Base-by-base conservation (phyloP, 2,113 vertebrate species). In the Hippocampus zosterae region DNA sequence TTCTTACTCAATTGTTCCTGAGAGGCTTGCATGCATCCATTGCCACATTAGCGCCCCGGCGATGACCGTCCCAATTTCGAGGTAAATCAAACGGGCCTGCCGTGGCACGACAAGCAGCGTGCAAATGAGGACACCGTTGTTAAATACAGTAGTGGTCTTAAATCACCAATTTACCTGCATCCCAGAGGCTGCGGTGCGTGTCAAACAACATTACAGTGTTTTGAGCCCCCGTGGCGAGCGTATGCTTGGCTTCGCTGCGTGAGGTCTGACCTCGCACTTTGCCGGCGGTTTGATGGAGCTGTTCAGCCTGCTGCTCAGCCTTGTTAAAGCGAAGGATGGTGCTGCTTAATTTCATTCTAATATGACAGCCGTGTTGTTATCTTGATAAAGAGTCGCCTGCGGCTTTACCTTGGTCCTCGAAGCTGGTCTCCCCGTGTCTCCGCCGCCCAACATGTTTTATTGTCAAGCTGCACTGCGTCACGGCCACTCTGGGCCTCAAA, bases 311-410 rank as follows among this genome's bases (percentile, higher is more conserved):
- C 75, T 72, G 83, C 70, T 78, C 66, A 7, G 71, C 60, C 68
- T 70, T 67, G 78, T 77, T 81, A 67, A 72, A 68, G 64, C 70
- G 66, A 63, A 69, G 27, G 65, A 74, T 73, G 63, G 65, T 25
- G 19, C 56, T 33, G 61, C 62, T 68, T 82, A 83, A 84, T 81
- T 70, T 75, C 70, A 71, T 53, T 29, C 71, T 87, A 84, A 85
- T 84, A 76, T 87, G 85, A 89, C 83, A 82, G 86, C 81, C 72
- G 79, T 71, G 76, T 81, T 83, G 50, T 83, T 78, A 90, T 88
- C 74, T 80, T 75, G 87, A 88, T 74, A 72, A 83, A 84, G 82
- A 74, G 80, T 75, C 67, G 73, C 62, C 67, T 60, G 72, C 40
- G 60, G 81, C 74, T 68, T 75, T 73, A 83, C 80, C 79, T 81